phyloP scores from a whole-genome alignment of 1,140 invertebrate genomes.

The Phymastichus coffea region DNA sequence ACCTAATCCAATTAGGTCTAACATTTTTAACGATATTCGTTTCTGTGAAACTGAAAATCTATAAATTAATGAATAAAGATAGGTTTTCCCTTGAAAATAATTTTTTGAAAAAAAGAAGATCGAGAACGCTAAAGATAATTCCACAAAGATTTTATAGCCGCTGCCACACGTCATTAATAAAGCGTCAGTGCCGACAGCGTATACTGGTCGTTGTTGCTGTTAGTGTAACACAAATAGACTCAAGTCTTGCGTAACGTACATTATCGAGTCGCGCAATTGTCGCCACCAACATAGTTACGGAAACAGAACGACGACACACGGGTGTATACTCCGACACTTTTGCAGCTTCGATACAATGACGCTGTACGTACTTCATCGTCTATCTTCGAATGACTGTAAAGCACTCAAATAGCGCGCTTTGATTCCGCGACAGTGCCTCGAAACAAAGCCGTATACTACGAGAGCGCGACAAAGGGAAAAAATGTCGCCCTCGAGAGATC shows the following conservation, averaged over 20 bases:
- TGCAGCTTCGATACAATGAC: too few species aligned
- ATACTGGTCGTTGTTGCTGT: conserved; percentile 3
- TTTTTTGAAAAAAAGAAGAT: not conserved
- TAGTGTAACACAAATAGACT: conserved; percentile 11
- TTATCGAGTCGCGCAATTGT: not conserved
- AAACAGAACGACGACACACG: conserved; percentile 1
- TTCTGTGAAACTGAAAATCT: too few species aligned
- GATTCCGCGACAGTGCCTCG: not conserved
- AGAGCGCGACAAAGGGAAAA: not conserved
- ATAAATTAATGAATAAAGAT: too few species aligned
- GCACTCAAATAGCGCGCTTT: too few species aligned
- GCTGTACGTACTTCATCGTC: too few species aligned
- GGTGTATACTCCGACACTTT: too few species aligned
- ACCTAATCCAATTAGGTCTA: too few species aligned
- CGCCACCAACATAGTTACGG: not conserved
- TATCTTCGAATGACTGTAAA: too few species aligned
- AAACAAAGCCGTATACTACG: not conserved
- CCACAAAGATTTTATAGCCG: not conserved
- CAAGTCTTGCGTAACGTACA: conserved; percentile 4
- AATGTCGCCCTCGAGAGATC: not conserved
- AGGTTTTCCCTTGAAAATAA: too few species aligned
- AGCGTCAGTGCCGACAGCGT: not conserved
- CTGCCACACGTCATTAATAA: not conserved
- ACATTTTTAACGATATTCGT: too few species aligned
- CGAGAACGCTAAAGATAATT: not conserved